A percentile compares a stretch with the other conserved stretches of the same genome.
phyloP scores from a whole-genome alignment of 2,888 invertebrate species.

The Chloroclysta siterata region DNA sequence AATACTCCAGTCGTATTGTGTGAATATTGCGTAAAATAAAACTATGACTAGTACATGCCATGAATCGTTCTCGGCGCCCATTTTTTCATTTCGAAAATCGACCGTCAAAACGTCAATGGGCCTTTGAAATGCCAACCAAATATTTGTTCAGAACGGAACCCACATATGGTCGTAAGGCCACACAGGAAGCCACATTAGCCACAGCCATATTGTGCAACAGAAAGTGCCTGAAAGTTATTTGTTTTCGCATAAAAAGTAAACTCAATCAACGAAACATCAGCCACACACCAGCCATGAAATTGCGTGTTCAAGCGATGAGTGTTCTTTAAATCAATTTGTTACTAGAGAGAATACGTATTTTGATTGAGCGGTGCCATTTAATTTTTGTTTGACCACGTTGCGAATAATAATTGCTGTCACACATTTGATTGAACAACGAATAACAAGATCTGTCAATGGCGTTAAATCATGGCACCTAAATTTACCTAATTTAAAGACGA shows the following conservation, averaged over 20 bases:
- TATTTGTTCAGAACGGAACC: constrained; percentile 71
- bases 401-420: neutral
- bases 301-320: constrained; percentile 57
- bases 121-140: constrained; percentile 77
- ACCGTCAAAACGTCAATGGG: constrained; percentile 75
- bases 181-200: constrained; percentile 66
- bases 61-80: constrained; percentile 59
- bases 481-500: too few species aligned
- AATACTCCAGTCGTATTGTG: constrained; percentile 62
- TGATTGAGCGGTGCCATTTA: constrained; percentile 3
- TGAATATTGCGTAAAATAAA: constrained; percentile 32
- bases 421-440: neutral
- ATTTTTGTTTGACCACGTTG: constrained; percentile 1
- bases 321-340: constrained; percentile 65
- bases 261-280: constrained; percentile 69
- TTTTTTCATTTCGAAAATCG: constrained; percentile 64
- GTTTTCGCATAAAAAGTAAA: constrained; percentile 67
- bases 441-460: too few species aligned
- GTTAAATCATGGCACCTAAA: too few species aligned
- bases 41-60: constrained; percentile 35
- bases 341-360: constrained; percentile 40
- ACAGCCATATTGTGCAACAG: constrained; percentile 68
- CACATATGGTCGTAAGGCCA: constrained; percentile 74
- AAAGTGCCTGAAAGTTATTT: constrained; percentile 62
- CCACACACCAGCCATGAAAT: constrained; percentile 75